These are phyloP conservation scores for Thyatira batis DNA, from an alignment of 2,888 invertebrate genomes.

Conservation along the genomic window DNA sequence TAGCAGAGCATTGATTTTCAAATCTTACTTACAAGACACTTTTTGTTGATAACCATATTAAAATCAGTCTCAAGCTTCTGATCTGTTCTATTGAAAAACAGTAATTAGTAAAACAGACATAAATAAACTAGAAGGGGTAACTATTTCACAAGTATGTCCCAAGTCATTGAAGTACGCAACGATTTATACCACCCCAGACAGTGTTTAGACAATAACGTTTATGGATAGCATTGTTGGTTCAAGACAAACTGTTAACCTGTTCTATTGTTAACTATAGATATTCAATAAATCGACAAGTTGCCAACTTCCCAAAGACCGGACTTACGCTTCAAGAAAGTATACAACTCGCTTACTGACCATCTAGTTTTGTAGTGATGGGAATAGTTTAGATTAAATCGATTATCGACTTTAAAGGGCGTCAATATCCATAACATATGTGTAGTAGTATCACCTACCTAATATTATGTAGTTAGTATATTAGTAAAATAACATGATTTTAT, in stretches of 20 bases:
- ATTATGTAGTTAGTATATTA: too few species aligned
- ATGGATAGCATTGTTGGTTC: constrained; percentile 31
- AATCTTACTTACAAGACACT: too few species aligned
- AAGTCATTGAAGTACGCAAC: background rate
- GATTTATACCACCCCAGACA: constrained; percentile 21
- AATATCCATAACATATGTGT: background rate
- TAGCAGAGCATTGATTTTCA: too few species aligned
- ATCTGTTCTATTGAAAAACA: too few species aligned
- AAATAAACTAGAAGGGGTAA: too few species aligned
- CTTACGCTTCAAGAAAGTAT: constrained; percentile 80
- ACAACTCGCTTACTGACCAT: constrained; percentile 59
- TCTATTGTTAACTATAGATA: constrained; percentile 45
- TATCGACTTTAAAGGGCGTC: constrained; percentile 9
- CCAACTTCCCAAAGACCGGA: constrained; percentile 73
- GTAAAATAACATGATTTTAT: too few species aligned
- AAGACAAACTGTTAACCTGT: constrained; percentile 70
- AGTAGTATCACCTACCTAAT: too few species aligned
- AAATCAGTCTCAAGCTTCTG: too few species aligned
- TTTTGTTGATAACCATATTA: too few species aligned
- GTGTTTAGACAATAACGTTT: constrained; percentile 41
- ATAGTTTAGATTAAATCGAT: background rate
- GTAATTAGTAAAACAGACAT: too few species aligned
- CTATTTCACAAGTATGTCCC: background rate
- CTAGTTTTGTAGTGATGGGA: constrained; percentile 32
- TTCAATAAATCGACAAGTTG: constrained; percentile 76